Evolutionary conservation across 2,113 vertebrate genomes (phyloP), one percentile per base, ranked within the genome.

Genomic region (Phaethornis superciliosus): DNA sequence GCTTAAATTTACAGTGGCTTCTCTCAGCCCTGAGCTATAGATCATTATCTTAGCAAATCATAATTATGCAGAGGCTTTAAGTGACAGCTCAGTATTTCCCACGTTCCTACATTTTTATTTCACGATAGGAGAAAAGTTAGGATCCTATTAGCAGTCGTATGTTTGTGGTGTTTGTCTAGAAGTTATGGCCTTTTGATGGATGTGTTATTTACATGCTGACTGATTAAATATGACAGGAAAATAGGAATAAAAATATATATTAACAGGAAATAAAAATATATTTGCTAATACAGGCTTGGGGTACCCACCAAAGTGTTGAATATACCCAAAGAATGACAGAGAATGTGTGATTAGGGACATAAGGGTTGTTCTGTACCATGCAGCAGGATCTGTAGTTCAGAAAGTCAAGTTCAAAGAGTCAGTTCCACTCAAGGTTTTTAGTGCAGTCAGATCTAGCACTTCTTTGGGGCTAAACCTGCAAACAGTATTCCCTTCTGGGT

Each of bases 171-270:
- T 89, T 69, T 87, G 49, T 90, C 85, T 81, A 10, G 54, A 71
- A 82, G 83, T 85, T 89, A 37, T 9, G 68, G 69, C 44, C 81
- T 85, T 89, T 81, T 89, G 93, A 93, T 89, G 81, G 86, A 89
- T 91, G 72, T 72, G 65, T 88, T 90, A 28, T 6, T 1, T 89
- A 33, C 46, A 51, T 0, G 6, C 70, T 92, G 83, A 46, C 54
- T 92, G 89, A 85, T 74, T 81, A 69, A 81, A 89, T 84, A 37
- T 62, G 89, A 76, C 46, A 64, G 58, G 37, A 87, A n/a, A n/a
- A n/a, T n/a, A n/a, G n/a, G n/a, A 88, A 92, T 79, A 65, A 85
- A 89, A 94, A 93, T 82, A 64, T 23, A 87, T 92, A n/a, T n/a
- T n/a, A n/a, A 76, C 46, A 64, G 58, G 37, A 87, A 88, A 92